Evolutionary conservation across 2,888 invertebrate species (phyloP), one percentile per base, ranked within the genome.

Genomic region (Bimastos eiseni): DNA sequence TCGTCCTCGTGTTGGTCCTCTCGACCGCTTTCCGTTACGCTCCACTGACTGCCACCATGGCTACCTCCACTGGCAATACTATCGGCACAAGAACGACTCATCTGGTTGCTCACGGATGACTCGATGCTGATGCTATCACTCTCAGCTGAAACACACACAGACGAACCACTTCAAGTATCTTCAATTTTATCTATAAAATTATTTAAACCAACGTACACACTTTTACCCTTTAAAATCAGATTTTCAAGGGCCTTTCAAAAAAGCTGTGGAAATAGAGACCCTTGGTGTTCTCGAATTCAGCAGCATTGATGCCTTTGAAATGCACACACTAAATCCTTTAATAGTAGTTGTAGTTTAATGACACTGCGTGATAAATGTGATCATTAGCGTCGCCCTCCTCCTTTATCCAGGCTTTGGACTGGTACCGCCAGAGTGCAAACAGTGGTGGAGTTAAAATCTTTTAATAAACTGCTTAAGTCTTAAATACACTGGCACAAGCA

Each of bases 111-210:
- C 0, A 89, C 37, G 92, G 94, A 94, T 38, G 91, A 91, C 86
- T 93, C 93, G 90, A 94, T 92, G 91, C 94, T 94, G 88, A 94
- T 92, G 90, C 93, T 94, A 92, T 94, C 94, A 93, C 94, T 94
- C 92, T 94, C 94, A 93, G 93, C 92, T 91, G 92, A 49, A 89
- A 36, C 89, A 89, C 83, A 2, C 49, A n/a, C 70, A 49, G 19
- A 49, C 19, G 11, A 30, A 70, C n/a, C 13, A 30, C 5, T n/a
- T 70, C n/a, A n/a, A 70, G 0, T 24, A 49, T 21, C 49, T 49
- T 49, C 49, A 49, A 49, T 24, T 49, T 49, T 21, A 49, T 49
- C 24, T 21, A 49, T 44, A 17, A n/a, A n/a, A n/a, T n/a, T n/a
- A n/a, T n/a, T n/a, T 17, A 44, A 44, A 44, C 44, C 44, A 49